A percentile compares a stretch with the other conserved stretches of the same genome.
These are phyloP conservation scores for Anas platyrhynchos DNA, from an alignment of 2,113 vertebrate species.

Conservation along the genomic window DNA sequence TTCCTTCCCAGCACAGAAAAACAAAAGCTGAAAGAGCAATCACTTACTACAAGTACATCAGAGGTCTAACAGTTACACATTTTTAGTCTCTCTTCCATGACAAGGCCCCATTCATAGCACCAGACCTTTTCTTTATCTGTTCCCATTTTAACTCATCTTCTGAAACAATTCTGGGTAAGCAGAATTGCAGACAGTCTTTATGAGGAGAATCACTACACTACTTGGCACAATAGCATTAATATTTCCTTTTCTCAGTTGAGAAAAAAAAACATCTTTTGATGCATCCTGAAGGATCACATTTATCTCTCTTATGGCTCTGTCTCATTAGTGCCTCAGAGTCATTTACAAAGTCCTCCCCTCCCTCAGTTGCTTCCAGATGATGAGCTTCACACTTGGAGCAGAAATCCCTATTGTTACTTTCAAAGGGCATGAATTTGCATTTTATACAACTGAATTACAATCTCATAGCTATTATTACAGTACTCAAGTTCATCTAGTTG, in stretches of 20 bases:
- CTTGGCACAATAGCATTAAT: not conserved
- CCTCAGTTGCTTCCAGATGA: not conserved
- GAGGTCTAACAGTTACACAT: not conserved
- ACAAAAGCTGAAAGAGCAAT: not conserved
- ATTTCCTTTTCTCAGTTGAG: not conserved
- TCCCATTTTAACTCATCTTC: not conserved
- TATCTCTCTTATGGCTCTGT: not conserved
- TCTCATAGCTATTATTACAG: not conserved
- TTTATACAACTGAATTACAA: not conserved
- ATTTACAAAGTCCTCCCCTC: not conserved
- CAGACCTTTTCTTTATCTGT: not conserved
- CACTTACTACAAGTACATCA: not conserved
- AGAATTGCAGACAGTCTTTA: not conserved
- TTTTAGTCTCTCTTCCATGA: not conserved
- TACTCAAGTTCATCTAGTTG: not conserved
- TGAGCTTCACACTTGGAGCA: not conserved
- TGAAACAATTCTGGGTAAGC: not conserved
- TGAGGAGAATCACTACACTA: not conserved
- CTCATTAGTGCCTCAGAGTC: not conserved
- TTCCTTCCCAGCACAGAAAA: not conserved
- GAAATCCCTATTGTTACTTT: conserved; percentile 6
- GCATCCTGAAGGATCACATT: not conserved
- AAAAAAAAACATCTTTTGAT: not conserved
- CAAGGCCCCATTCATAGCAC: not conserved
- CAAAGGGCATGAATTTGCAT: conserved; percentile 29